Evolutionary conservation across 2,113 vertebrate genomes (phyloP), one percentile per base, ranked within the genome.

Genomic region (Vulpes ferrilata): DNA sequence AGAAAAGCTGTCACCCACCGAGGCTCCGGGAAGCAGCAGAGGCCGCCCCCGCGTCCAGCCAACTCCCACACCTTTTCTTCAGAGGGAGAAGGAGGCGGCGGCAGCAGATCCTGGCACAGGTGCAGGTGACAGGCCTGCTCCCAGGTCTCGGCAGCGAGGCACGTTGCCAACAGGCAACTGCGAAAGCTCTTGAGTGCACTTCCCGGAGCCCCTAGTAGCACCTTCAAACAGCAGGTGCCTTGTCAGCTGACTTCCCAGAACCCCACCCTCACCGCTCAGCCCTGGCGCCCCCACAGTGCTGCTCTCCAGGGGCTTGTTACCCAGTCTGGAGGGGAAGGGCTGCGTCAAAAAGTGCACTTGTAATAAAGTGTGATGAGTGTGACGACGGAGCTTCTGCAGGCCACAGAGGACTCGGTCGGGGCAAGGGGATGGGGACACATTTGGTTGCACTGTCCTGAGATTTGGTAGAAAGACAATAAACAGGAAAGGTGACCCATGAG

Each of bases 371-470:
- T 71, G 55, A 55, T 1, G 27, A 5, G 9, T 12, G 32, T 74
- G 43, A 35, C 1, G 1, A 16, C 0, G 38, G 78, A n/a, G 19
- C 55, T 25, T 8, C 10, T 23, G 2, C 0, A 1, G 48, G 8
- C 38, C 5, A 10, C 6, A 1, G 10, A 27, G 23, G 20, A 7
- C 7, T 7, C 65, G 9, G 4, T 2, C 3, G 0, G 38, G 81
- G 7, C 22, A 11, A 38, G 2, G 5, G 11, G 11, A 1, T 59
- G 48, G 64, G 62, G 59, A 80, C n/a, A 67, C 7, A 27, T 19
- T 17, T 27, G 7, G 0, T 6, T 4, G n/a, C 22, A 1, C 19
- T 1, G 62, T 17, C n/a, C 19, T 25, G 35, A 81, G 16, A 35
- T 51, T n/a, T 25, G 13, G 22, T 27, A n/a, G 35, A 65, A 86